Base-by-base conservation (phyloP, 2,888 invertebrate genomes). In the Caenorhabditis sinica region DNA sequence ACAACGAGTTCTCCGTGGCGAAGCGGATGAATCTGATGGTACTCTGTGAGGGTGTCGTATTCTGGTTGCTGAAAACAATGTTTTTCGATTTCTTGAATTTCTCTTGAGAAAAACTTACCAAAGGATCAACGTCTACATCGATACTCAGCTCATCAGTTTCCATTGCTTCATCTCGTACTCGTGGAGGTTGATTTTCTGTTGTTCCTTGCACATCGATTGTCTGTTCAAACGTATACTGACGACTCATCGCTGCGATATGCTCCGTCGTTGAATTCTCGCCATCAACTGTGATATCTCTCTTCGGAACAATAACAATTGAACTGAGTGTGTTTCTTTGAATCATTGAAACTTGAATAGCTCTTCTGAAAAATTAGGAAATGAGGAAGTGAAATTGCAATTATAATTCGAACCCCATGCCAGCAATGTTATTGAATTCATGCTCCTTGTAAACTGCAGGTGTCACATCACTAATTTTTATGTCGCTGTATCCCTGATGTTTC, bases 141-240 rank as follows among this genome's bases (percentile, higher is more conserved):
- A 84, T 53, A 53, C 75, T 84, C 75, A 84, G 30, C 13, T 76
- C 77, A 53, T 83, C 83, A 0, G 69, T 77, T 69, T 79, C 79
- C 79, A 79, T 79, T 17, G 63, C 60, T n/a, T 77, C 71, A 5
- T n/a, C 68, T 30, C 8, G 28, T 6, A 11, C 36, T 30, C 23
- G n/a, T 40, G 15, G 65, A 1, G 23, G 65, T 6, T 9, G 45
- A 45, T 45, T 40, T 33, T 53, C 74, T 30, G 28, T 5, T 15
- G 56, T 28, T 15, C 30, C 72, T 8, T 30, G 60, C 17, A 66
- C 65, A n/a, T 53, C 53, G 28, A 74, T 17, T 9, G 30, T 40
- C 56, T 74, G 25, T 43, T 79, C 65, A 33, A 79, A 72, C 8
- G 25, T 28, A 20, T 75, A 75, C 20, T 20, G 2, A 17, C 75